Evolutionary conservation across 2,888 invertebrate species (phyloP).

Genomic region (Eulithis testata): DNA sequence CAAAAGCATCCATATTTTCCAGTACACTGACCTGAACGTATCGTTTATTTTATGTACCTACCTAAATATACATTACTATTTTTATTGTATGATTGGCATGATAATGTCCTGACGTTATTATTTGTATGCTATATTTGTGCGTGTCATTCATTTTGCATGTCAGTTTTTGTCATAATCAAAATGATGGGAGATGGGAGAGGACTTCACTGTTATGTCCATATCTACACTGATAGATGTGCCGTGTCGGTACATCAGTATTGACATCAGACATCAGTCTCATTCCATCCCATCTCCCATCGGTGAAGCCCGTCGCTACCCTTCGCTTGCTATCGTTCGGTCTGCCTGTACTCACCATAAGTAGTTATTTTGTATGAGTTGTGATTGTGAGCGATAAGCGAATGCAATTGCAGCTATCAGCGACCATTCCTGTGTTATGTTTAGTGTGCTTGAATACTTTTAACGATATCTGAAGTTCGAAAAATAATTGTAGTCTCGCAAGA

Average conservation of each 20-base stretch:
- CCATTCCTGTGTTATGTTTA: neutral
- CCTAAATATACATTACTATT: neutral
- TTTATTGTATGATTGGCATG: neutral
- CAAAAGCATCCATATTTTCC: neutral
- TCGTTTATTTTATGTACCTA: neutral
- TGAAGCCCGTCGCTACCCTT: too few relatives aligned
- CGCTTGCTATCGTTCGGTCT: too few relatives aligned
- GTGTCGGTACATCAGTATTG: too few relatives aligned
- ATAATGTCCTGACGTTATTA: neutral
- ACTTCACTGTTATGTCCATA: too few relatives aligned
- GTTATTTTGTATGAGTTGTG: neutral
- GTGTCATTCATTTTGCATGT: slow-evolving; percentile 1
- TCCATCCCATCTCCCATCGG: too few relatives aligned
- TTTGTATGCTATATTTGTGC: slow-evolving; percentile 2
- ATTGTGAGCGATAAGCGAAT: slow-evolving; percentile 15
- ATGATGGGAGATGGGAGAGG: too few relatives aligned
- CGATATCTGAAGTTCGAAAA: too few relatives aligned
- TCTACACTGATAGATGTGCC: too few relatives aligned
- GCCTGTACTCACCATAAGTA: neutral
- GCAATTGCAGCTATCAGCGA: slow-evolving; percentile 1
- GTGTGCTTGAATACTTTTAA: too few relatives aligned
- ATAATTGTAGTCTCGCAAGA: slow-evolving; percentile 1
- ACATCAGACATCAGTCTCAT: too few relatives aligned
- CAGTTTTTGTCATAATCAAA: neutral
- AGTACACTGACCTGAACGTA: neutral